These are phyloP conservation scores for Muraenolepis orangiensis DNA, from an alignment of 2,797 vertebrate genomes.

Conservation along the genomic window DNA sequence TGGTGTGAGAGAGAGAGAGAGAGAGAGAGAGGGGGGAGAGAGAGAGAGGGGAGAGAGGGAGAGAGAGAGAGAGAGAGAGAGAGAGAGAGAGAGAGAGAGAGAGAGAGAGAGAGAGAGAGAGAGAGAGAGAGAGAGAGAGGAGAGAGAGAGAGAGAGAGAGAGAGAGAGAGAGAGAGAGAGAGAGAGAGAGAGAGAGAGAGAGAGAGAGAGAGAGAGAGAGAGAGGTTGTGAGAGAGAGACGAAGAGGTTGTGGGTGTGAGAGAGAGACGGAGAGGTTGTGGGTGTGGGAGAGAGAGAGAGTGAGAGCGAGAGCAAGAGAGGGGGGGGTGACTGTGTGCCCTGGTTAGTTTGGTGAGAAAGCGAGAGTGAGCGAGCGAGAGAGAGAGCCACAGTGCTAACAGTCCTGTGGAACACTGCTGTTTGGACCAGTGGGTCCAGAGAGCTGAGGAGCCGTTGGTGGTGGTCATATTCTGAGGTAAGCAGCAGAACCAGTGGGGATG, in stretches of 20 bases:
- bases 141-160: constrained; percentile 36
- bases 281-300: constrained; percentile 29
- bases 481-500: not conserved
- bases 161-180: constrained; percentile 37
- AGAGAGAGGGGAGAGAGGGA: too few relatives aligned
- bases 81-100: constrained; percentile 41
- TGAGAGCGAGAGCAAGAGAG: constrained; percentile 31
- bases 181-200: constrained; percentile 39
- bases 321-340: constrained; percentile 48
- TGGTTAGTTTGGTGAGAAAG: constrained; percentile 50
- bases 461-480: constrained; percentile 52
- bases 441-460: constrained; percentile 35
- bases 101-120: constrained; percentile 35
- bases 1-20: constrained; percentile 30
- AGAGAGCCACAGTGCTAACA: constrained; percentile 37
- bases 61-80: constrained; percentile 28
- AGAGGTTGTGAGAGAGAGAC: too few relatives aligned
- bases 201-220: constrained; percentile 28
- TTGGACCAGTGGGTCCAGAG: constrained; percentile 24
- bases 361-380: constrained; percentile 34
- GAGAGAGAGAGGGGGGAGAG: constrained; percentile 32
- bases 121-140: constrained; percentile 33
- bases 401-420: constrained; percentile 15
- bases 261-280: constrained; percentile 27
- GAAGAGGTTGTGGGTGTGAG: too few relatives aligned